Percentiles rank a stretch among this genome's conserved stretches.
phyloP scores from a whole-genome alignment of 64 coral and sea anemone species.

The Porites lutea region DNA sequence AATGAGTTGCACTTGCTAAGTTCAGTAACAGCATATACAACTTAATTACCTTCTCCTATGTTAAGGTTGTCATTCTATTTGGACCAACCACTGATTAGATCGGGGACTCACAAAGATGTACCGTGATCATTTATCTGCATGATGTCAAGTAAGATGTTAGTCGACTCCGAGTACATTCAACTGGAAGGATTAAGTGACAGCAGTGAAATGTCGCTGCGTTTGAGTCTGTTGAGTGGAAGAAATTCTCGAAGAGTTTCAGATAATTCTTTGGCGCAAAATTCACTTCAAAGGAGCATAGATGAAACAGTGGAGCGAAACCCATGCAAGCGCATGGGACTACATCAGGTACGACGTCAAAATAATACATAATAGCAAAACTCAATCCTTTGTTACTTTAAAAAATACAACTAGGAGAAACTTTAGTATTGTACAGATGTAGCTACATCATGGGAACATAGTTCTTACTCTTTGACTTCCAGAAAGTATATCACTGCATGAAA shows the following conservation, averaged over 20 bases:
- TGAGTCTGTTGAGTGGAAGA: background rate
- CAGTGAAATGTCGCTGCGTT: conserved; percentile 25
- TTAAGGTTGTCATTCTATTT: background rate
- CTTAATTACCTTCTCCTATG: background rate
- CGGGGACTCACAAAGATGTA: conserved; percentile 18
- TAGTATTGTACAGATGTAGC: too few relatives aligned
- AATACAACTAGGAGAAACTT: too few relatives aligned
- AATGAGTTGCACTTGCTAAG: conserved; percentile 6
- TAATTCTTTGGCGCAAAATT: conserved; percentile 10
- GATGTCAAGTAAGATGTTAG: conserved; percentile 4
- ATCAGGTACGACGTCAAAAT: conserved; percentile 28
- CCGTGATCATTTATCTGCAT: background rate
- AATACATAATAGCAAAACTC: too few relatives aligned
- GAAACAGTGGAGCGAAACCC: conserved; percentile 67
- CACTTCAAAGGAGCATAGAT: conserved; percentile 46
- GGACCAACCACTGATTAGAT: conserved; percentile 24
- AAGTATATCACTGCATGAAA: too few relatives aligned
- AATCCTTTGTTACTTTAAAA: too few relatives aligned
- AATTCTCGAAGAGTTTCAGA: conserved; percentile 21
- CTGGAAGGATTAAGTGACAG: background rate
- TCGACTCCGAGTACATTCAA: conserved; percentile 34
- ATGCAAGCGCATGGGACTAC: conserved; percentile 42
- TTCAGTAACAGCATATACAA: background rate
- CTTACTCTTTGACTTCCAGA: too few relatives aligned
- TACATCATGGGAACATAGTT: too few relatives aligned